Evolutionary conservation across 2,113 vertebrate species (phyloP).

Genomic region (human (Homo sapiens)): GRCh38 chr14:63059001-63059500

Average conservation of each 20-base stretch:
- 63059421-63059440: neutral
- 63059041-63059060: accelerated
- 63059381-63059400: neutral
- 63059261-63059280: neutral
- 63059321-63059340: neutral
- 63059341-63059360: neutral
- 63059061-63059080: neutral
- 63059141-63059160: neutral
- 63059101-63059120: neutral
- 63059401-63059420: neutral
- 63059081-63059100: neutral
- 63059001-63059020: neutral
- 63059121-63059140: neutral
- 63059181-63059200: neutral
- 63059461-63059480: neutral
- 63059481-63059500: neutral
- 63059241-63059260: neutral
- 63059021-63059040: neutral
- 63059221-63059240: neutral
- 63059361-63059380: neutral
- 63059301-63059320: neutral
- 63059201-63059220: neutral
- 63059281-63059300: neutral
- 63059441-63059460: neutral
- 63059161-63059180: neutral